Evolutionary conservation across 1,140 invertebrate genomes (phyloP), one percentile per base, ranked within the genome.

Genomic region (Caenorhabditis briggsae): DNA sequence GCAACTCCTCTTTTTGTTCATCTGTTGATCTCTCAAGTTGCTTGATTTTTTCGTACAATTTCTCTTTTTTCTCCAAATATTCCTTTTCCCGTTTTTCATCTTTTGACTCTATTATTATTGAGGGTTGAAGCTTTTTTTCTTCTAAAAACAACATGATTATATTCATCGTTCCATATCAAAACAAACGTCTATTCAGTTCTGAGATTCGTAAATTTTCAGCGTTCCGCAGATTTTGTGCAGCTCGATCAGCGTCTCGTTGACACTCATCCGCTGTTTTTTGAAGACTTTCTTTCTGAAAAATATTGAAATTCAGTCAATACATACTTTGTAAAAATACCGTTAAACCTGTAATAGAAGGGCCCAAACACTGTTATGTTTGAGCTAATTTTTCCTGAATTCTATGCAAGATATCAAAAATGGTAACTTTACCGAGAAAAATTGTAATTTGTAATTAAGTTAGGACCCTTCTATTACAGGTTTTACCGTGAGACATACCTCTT

Each of bases 61-160:
- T 78, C 46, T 78, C 70, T n/a, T 78, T 78, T 23, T 78, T 78
- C 46, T 78, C 70, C 5, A 78, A 23, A 50, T 78, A 78, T 11
- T 78, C 70, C 23, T 78, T 78, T n/a, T 78, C 70, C 8, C 70
- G 70, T 50, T 78, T 78, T 23, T 78, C 70, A 50, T 78, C 70
- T 50, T 78, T 78, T 11, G 70, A 50, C 12, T 78, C 70, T 5
- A 78, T 18, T 2, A 78, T 23, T 50, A 50, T 78, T 9, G 70
- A 50, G 11, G 70, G 70, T 78, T 78, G 70, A 8, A 78, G 43
- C 11, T 50, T 50, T 23, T 33, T 14, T 50, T 78, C 70, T 78
- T 78, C 70, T 78, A 46, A 23, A 78, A 50, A 46, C 5, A 12
- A 64, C 1, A 64, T 5, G 7, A 12, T 64, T 9, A 25, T 58